Conservation (phyloP, 2,113 vertebrate genomes). For the Syngnathus floridae region DNA sequence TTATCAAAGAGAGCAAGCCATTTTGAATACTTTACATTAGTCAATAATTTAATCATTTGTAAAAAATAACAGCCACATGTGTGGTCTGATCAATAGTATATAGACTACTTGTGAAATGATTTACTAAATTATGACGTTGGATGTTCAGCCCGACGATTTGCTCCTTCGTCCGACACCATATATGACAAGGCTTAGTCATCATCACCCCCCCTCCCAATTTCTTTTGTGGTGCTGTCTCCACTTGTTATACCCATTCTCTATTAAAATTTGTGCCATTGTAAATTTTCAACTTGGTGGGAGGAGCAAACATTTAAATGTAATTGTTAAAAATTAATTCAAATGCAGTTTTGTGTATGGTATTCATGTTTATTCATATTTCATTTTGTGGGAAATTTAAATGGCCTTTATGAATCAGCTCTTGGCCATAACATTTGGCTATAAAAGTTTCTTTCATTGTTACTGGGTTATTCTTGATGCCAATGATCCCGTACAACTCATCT, state of each 20-base stretch:
- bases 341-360: not conserved
- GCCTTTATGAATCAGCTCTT: not conserved
- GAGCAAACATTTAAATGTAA: not conserved
- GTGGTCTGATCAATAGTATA: no score
- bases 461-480: slow-evolving; percentile 37
- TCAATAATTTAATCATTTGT: no score
- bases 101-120: no score
- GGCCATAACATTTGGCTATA: not conserved
- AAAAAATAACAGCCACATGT: no score
- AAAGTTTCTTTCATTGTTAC: slow-evolving; percentile 37
- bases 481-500: slow-evolving; percentile 32
- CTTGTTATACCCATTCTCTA: slow-evolving; percentile 13
- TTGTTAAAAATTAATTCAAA: no score
- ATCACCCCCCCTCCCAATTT: slow-evolving; percentile 31
- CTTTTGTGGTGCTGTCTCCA: slow-evolving; percentile 22
- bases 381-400: not conserved
- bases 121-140: no score
- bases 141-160: not conserved
- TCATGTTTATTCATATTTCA: not conserved
- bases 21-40: no score
- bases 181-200: slow-evolving; percentile 23
- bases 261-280: slow-evolving; percentile 8
- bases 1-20: no score
- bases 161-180: slow-evolving; percentile 22
- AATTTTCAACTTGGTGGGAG: not conserved